Evolutionary conservation across 2,888 invertebrate genomes (phyloP), one percentile per base, ranked within the genome.

Genomic region (Tetheella fluctuosa): DNA sequence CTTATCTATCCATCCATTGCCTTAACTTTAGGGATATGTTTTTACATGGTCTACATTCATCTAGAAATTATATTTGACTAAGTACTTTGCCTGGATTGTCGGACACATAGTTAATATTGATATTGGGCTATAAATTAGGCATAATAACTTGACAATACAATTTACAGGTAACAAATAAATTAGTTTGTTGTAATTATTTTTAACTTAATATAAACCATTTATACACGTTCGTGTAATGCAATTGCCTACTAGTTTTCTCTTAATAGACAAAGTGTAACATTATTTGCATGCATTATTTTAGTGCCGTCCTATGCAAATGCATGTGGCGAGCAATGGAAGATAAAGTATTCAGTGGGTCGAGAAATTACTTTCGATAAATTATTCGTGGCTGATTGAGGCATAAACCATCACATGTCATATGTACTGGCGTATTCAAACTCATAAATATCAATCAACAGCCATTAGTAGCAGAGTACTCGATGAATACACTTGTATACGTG

Each of bases 401-500:
- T 80, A 79, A 79, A 70, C 74, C 71, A 71, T 64, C 70, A 67
- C 76, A 61, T 77, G 81, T 79, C 77, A 87, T 83, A 83, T 71
- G 59, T 64, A 77, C 71, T 68, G 68, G 77, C 79, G 76, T 80
- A 85, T 84, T 76, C 76, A 80, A 84, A 85, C 79, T 80, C 86
- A 86, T 89, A 88, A 86, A 89, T 89, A 88, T 87, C 86, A 89
- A 89, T 89, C 85, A 86, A 76, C 76, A 65, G 71, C 79, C 80
- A 83, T 84, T 85, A 81, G 68, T 74, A 69, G 71, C 42, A 34
- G 62, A 72, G 68, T 70, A 69, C 67, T 62, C 60, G 58, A 71
- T 75, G 71, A 70, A 77, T 73, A 75, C 71, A 71, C 69, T 69
- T 77, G 76, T 73, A 76, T 74, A 67, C 69, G 64, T 63, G 67